These are phyloP conservation scores for Coreoperca whiteheadi DNA, from an alignment of 2,113 vertebrate genomes.

Conservation along the genomic window DNA sequence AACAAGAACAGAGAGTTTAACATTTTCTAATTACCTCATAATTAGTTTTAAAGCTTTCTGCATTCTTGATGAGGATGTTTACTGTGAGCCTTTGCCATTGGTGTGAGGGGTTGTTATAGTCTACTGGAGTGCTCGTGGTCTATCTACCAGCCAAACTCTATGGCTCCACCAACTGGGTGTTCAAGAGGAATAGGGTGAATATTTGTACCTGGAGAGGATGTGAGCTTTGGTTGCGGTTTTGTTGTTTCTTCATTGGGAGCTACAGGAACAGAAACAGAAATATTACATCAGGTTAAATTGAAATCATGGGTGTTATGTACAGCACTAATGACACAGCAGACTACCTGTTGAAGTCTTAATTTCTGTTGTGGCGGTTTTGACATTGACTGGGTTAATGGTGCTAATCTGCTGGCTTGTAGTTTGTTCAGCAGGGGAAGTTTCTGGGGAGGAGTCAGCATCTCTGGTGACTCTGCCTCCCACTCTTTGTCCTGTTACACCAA, in stretches of 20 bases:
- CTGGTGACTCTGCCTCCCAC: slow-evolving; percentile 24
- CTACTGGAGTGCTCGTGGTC: background rate
- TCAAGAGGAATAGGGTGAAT: background rate
- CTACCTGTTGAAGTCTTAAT: slow-evolving; percentile 42
- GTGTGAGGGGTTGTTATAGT: slow-evolving; percentile 20
- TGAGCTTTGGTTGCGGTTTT: background rate
- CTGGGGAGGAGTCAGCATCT: background rate
- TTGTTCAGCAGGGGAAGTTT: background rate
- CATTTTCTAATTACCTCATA: slow-evolving; percentile 58
- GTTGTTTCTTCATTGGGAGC: slow-evolving; percentile 30
- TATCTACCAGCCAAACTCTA: slow-evolving; percentile 30
- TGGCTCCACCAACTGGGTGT: slow-evolving; percentile 39
- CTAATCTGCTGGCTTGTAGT: slow-evolving; percentile 8
- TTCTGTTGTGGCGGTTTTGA: background rate
- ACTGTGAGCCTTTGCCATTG: slow-evolving; percentile 18
- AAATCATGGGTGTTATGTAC: background rate
- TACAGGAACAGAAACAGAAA: slow-evolving; percentile 33
- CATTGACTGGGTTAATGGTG: background rate
- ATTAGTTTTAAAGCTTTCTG: slow-evolving; percentile 44
- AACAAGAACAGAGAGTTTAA: slow-evolving; percentile 29
- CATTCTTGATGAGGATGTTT: slow-evolving; percentile 14
- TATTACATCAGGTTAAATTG: background rate
- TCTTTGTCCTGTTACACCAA: slow-evolving; percentile 32
- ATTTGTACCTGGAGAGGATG: slow-evolving; percentile 45
- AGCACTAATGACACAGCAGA: background rate